Conservation (phyloP, 2,113 vertebrate genomes). For the Lampris incognitus region DNA sequence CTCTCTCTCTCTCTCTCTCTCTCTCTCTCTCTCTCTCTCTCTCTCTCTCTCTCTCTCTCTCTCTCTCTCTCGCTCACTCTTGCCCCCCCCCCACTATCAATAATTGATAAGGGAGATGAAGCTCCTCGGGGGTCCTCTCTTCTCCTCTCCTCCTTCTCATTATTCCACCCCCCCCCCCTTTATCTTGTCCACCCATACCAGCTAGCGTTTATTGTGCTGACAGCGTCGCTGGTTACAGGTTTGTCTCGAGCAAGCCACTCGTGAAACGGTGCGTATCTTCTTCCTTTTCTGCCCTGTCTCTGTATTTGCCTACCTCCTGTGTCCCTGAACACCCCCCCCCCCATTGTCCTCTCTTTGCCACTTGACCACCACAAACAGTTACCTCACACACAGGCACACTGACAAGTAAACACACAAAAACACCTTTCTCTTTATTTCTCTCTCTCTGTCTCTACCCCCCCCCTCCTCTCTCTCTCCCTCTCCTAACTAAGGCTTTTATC, state of each 20-base stretch:
- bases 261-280: slow-evolving; percentile 26
- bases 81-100: slow-evolving; percentile 46
- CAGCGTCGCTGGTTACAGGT: slow-evolving; percentile 51
- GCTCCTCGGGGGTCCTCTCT: slow-evolving; percentile 67
- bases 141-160: slow-evolving; percentile 58
- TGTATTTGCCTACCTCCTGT: slow-evolving; percentile 43
- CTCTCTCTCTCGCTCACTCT: slow-evolving; percentile 1
- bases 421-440: slow-evolving; percentile 13
- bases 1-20: neutral
- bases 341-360: slow-evolving; percentile 5
- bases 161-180: slow-evolving; percentile 65
- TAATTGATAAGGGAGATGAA: slow-evolving; percentile 79
- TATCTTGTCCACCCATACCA: slow-evolving; percentile 64
- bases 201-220: slow-evolving; percentile 69
- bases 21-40: neutral
- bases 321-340: neutral
- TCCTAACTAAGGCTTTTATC: slow-evolving; percentile 57
- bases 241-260: slow-evolving; percentile 47
- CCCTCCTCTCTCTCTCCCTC: slow-evolving; percentile 6
- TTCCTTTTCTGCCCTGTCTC: slow-evolving; percentile 21
- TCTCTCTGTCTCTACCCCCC: neutral
- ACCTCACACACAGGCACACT: slow-evolving; percentile 32
- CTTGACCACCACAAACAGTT: slow-evolving; percentile 33
- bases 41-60: slow-evolving; percentile 31
- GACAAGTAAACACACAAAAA: neutral